These are phyloP conservation scores for Staurois parvus DNA, from an alignment of 2,797 vertebrate genomes.

Conservation along the genomic window DNA sequence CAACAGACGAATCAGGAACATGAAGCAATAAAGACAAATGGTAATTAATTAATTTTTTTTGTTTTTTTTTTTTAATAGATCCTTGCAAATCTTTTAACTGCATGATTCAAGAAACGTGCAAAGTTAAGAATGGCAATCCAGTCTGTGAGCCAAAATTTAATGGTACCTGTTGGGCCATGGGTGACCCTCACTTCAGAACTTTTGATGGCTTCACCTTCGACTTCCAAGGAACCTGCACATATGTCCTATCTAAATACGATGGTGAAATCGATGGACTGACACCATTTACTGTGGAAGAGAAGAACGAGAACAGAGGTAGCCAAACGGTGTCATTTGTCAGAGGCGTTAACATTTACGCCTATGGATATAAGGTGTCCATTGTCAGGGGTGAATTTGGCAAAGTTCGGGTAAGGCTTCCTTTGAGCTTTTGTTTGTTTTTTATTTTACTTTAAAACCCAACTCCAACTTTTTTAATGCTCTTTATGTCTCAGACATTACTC, in stretches of 20 bases:
- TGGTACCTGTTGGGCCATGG: conserved; percentile 74
- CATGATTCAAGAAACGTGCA: conserved; percentile 75
- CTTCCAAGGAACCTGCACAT: conserved; percentile 77
- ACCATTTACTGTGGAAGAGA: conserved; percentile 63
- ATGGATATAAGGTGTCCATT: conserved; percentile 73
- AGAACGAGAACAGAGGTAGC: conserved; percentile 66
- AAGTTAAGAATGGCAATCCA: conserved; percentile 60
- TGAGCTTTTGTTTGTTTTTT: too few species aligned
- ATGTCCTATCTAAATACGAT: conserved; percentile 49
- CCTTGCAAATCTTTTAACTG: conserved; percentile 70
- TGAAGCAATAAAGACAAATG: too few species aligned
- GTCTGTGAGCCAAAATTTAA: conserved; percentile 72
- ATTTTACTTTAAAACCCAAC: too few species aligned
- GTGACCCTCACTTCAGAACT: conserved; percentile 74
- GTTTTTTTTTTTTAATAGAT: conserved; percentile 66
- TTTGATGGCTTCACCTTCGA: conserved; percentile 73
- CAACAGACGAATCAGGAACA: too few species aligned
- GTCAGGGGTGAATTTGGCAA: conserved; percentile 66
- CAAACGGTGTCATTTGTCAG: conserved; percentile 59
- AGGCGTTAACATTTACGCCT: conserved; percentile 64
- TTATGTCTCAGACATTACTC: too few species aligned
- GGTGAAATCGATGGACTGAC: neutral
- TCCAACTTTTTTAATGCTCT: too few species aligned
- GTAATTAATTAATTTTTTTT: too few species aligned
- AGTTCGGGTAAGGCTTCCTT: conserved; percentile 73